Evolutionary conservation across 35 echinoderm and acorn worm genomes (phyloP), one percentile per base, ranked within the genome.

Genomic region (Lytechinus pictus): DNA sequence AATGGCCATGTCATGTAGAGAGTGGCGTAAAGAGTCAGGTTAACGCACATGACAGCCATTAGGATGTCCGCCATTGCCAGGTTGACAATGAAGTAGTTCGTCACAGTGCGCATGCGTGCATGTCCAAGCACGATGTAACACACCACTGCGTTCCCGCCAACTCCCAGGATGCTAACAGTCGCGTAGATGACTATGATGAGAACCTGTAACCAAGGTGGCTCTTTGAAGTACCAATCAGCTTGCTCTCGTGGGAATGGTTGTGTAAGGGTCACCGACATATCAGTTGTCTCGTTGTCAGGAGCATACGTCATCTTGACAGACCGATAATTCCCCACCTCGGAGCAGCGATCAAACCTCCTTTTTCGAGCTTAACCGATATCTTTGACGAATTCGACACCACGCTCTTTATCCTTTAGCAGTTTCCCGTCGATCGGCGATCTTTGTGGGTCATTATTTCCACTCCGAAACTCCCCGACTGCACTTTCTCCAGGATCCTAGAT

Each of bases 61-160:
- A 99, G 89, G 6, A 98, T 92, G 54, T 99, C 98, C 27, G 97
- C 95, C 51, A 99, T 88, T 27, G 98, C 98, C 12, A 99, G 27
- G 87, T 99, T 99, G 9, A 99, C 98, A 54, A 99, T 97, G 54
- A 99, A 99, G 72, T 99, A 99, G 93, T 99, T 99, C 4, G 98
- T 99, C 4, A 97, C 97, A 54, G 98, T 99, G 86, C 98, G 97
- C 98, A 99, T 99, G 8, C 97, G 57, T 29, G 95, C 72, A 86
- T 99, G 97, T 28, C 98, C 97, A 13, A 99, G 94, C 6, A 99
- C 97, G 44, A 99, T 99, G 71, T 99, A 99, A 28, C 97, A 98
- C 8, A 99, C 97, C 55, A 98, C 97, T 2, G 95, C 96, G 52
- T 99, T 99, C n/a, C 98, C 98, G 52, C 97, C 98, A 53, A 97